Conservation (phyloP, 2,888 invertebrate species). For the Drosophila borborema region DNA sequence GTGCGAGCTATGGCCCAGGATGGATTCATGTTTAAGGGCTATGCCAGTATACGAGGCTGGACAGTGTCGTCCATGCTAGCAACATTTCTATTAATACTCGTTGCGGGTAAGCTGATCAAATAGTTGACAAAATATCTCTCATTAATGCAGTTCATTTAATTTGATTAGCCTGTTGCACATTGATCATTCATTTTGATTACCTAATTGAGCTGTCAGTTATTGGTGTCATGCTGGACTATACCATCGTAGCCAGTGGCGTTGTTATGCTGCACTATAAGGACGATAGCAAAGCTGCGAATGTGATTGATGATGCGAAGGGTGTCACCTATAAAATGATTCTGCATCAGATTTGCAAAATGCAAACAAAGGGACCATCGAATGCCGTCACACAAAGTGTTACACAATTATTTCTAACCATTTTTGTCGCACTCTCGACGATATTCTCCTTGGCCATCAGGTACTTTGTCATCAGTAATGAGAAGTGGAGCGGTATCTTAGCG, state of each 20-base stretch:
- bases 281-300: neutral
- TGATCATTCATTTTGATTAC: neutral
- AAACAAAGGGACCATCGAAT: neutral
- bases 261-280: conserved; percentile 3
- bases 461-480: no score
- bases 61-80: neutral
- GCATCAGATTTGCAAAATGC: neutral
- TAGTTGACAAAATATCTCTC: no score
- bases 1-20: conserved; percentile 7
- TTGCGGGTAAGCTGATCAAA: conserved; percentile 2
- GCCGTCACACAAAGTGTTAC: neutral
- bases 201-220: neutral
- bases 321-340: neutral
- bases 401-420: neutral
- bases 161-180: neutral
- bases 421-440: neutral
- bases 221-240: neutral
- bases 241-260: conserved; percentile 1
- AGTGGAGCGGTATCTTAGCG: neutral
- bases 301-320: neutral
- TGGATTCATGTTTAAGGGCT: neutral
- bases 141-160: no score
- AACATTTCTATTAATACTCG: neutral
- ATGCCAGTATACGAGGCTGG: neutral
- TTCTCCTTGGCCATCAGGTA: neutral